Percentiles rank a stretch among this genome's conserved stretches.
These are phyloP conservation scores for Crypturellus undulatus DNA, from an alignment of 2,113 vertebrate species.

Conservation along the genomic window DNA sequence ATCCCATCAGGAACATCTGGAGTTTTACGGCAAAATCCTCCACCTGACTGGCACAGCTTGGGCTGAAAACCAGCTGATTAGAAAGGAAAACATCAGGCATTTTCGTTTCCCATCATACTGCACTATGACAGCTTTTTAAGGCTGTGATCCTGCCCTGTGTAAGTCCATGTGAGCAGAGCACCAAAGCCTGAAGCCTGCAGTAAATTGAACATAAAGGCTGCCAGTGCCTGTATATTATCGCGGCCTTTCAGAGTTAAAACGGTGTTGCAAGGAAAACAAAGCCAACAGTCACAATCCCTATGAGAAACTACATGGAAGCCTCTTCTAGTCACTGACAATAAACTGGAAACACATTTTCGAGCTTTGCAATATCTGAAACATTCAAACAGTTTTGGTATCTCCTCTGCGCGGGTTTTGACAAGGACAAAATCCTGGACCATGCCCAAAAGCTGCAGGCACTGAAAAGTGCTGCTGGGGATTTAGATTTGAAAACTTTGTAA, in stretches of 20 bases:
- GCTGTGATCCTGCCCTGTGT: background rate
- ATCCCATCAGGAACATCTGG: background rate
- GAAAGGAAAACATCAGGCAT: background rate
- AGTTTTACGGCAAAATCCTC: background rate
- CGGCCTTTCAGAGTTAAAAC: background rate
- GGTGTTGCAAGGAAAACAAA: background rate
- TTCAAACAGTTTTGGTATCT: background rate
- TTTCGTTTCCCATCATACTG: background rate
- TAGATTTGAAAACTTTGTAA: constrained; percentile 38
- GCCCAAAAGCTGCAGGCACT: constrained; percentile 6
- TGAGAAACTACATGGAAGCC: background rate
- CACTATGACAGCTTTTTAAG: background rate
- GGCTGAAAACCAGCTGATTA: rapidly evolving
- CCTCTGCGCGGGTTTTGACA: background rate
- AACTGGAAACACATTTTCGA: background rate
- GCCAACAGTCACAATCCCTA: background rate
- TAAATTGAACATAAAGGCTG: background rate
- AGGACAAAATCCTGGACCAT: constrained; percentile 36
- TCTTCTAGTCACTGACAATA: background rate
- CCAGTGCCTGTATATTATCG: background rate
- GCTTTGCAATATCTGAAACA: background rate
- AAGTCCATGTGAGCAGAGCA: background rate
- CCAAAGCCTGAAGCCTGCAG: background rate
- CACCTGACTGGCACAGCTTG: background rate
- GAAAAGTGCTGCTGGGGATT: constrained; percentile 22